These are phyloP conservation scores for rat (Rattus norvegicus) DNA, from an alignment of 2,113 vertebrate genomes.

Conservation along the genomic window DNA sequence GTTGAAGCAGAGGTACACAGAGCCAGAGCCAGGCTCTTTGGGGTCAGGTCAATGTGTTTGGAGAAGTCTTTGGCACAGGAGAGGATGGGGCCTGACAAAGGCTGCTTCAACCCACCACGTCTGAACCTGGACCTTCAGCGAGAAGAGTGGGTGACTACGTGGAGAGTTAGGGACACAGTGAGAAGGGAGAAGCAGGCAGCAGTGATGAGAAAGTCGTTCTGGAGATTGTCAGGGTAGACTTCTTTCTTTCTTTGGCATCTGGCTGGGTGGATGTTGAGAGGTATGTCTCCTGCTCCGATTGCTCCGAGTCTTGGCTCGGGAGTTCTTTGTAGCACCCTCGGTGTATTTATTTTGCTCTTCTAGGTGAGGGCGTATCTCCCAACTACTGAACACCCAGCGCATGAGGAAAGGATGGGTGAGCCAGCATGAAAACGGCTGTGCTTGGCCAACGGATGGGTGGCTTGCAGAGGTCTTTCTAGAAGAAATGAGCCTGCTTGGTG, in stretches of 20 bases:
- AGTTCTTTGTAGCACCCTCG: neutral
- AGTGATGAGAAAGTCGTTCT: neutral
- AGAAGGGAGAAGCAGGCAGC: neutral
- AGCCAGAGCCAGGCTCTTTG: neutral
- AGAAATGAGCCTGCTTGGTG: neutral
- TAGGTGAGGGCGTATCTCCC: slow-evolving; percentile 5
- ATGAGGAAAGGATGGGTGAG: neutral
- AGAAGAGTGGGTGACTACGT: neutral
- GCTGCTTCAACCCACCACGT: neutral
- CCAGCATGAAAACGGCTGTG: neutral
- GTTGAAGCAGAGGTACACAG: neutral
- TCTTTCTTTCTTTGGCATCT: neutral
- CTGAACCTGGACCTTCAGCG: neutral
- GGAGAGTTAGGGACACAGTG: neutral
- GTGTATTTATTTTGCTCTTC: slow-evolving; percentile 21
- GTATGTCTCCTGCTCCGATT: neutral
- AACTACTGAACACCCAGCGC: neutral
- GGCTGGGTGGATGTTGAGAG: neutral
- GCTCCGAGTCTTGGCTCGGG: slow-evolving; percentile 2
- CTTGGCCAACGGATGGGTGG: neutral
- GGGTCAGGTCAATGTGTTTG: neutral
- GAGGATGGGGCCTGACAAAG: neutral
- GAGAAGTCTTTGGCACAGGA: neutral
- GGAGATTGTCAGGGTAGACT: neutral
- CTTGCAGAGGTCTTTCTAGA: neutral